A percentile compares a stretch with the other conserved stretches of the same genome.
Evolutionary conservation across 2,888 invertebrate genomes (phyloP).

Genomic region (Eustalomyia histrio): DNA sequence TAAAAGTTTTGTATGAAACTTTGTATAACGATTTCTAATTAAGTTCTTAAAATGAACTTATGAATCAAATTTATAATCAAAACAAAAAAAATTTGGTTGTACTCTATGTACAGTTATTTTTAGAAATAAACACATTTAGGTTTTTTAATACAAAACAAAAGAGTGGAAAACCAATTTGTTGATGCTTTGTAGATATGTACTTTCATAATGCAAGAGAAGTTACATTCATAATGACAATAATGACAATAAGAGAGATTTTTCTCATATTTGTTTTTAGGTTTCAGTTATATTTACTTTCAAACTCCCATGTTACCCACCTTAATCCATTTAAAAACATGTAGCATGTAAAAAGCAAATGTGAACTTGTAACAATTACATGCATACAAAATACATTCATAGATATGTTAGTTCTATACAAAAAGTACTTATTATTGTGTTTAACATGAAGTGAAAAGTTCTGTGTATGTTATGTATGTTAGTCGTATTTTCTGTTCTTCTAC

Average conservation of each 20-base stretch:
- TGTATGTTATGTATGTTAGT: background rate
- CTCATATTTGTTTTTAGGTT: conserved; percentile 42
- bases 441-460: conserved; percentile 24
- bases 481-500: conserved; percentile 15
- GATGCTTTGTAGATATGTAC: background rate
- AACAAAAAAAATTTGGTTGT: too few relatives aligned
- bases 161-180: background rate
- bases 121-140: background rate
- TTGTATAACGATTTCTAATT: too few relatives aligned
- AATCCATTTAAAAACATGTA: conserved; percentile 1
- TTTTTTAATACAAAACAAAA: background rate
- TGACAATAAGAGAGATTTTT: conserved; percentile 41
- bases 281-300: background rate
- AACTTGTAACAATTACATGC: background rate
- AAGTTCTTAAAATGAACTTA: too few relatives aligned
- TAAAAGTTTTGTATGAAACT: too few relatives aligned
- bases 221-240: too few relatives aligned
- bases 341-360: background rate
- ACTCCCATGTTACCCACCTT: conserved; percentile 2
- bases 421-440: conserved; percentile 45
- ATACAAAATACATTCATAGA: background rate
- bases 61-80: too few relatives aligned
- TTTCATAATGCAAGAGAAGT: background rate
- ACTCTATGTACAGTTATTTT: too few relatives aligned
- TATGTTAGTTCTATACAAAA: conserved; percentile 20